These are phyloP conservation scores for Gracilinanus agilis DNA, from an alignment of 2,113 vertebrate species.

Conservation along the genomic window DNA sequence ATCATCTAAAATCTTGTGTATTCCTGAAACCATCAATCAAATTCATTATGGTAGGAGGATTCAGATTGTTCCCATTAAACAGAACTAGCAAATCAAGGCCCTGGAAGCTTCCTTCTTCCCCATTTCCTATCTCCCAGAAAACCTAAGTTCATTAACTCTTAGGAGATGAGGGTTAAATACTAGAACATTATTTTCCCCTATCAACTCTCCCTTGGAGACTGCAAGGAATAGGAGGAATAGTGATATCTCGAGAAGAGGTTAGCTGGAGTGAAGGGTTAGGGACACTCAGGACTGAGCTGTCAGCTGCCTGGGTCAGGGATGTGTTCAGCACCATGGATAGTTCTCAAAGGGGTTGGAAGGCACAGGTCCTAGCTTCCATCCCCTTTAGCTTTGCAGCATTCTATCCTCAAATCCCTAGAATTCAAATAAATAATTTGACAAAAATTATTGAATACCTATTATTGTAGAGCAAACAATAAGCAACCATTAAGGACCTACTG, in stretches of 20 bases:
- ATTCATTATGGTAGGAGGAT: not conserved
- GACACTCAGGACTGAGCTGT: not conserved
- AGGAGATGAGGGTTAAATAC: not conserved
- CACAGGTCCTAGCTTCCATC: not conserved
- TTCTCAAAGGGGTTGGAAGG: not conserved
- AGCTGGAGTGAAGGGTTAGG: not conserved
- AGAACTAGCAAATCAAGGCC: not conserved
- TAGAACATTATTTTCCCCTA: not conserved
- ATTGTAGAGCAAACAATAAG: not conserved
- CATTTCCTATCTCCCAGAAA: not conserved
- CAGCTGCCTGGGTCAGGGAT: not conserved
- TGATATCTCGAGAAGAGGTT: not conserved
- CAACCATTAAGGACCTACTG: not conserved
- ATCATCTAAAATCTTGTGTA: not conserved
- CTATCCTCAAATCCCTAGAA: not conserved
- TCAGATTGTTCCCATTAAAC: not conserved
- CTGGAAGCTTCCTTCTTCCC: not conserved
- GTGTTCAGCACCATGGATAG: not conserved
- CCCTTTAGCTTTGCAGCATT: not conserved
- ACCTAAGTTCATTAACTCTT: not conserved
- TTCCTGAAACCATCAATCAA: not conserved
- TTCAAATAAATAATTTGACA: not conserved
- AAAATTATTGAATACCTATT: not conserved
- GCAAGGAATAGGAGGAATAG: not conserved
- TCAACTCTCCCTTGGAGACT: not conserved